Conservation (phyloP, 2,888 invertebrate species). For the Tridacna gigas region DNA sequence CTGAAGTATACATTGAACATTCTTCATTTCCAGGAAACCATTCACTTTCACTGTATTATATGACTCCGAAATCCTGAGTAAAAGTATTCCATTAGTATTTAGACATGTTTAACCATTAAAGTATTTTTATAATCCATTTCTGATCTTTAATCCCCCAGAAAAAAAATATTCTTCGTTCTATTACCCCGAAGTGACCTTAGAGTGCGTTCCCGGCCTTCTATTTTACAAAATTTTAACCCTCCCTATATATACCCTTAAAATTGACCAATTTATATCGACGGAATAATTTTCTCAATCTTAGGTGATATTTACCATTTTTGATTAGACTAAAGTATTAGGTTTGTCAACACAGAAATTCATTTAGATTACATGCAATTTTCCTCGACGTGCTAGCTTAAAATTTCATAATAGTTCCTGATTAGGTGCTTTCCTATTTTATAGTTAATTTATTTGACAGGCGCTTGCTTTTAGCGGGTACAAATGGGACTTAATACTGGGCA, state of each 20-base stretch:
- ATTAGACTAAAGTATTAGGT: slow-evolving; percentile 79
- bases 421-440: slow-evolving; percentile 72
- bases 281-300: slow-evolving; percentile 75
- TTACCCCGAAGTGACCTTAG: slow-evolving; percentile 42
- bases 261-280: slow-evolving; percentile 78
- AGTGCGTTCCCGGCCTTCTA: slow-evolving; percentile 36
- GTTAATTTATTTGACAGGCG: slow-evolving; percentile 80
- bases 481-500: slow-evolving; percentile 62
- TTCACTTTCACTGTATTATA: background rate
- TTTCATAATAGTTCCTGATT: slow-evolving; percentile 79
- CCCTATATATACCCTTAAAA: slow-evolving; percentile 77
- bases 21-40: background rate
- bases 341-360: slow-evolving; percentile 78
- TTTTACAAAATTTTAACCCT: slow-evolving; percentile 49
- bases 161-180: slow-evolving; percentile 15
- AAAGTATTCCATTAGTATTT: too few relatives aligned
- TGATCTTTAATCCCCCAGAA: too few relatives aligned
- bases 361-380: slow-evolving; percentile 79
- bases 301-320: slow-evolving; percentile 76
- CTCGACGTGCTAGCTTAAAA: slow-evolving; percentile 73
- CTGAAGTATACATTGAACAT: background rate
- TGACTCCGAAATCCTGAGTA: background rate
- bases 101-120: too few relatives aligned
- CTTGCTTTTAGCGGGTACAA: slow-evolving; percentile 67
- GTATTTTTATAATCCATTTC: too few relatives aligned